Evolutionary conservation across 2,888 invertebrate species (phyloP).

Genomic region (Apoda limacodes): DNA sequence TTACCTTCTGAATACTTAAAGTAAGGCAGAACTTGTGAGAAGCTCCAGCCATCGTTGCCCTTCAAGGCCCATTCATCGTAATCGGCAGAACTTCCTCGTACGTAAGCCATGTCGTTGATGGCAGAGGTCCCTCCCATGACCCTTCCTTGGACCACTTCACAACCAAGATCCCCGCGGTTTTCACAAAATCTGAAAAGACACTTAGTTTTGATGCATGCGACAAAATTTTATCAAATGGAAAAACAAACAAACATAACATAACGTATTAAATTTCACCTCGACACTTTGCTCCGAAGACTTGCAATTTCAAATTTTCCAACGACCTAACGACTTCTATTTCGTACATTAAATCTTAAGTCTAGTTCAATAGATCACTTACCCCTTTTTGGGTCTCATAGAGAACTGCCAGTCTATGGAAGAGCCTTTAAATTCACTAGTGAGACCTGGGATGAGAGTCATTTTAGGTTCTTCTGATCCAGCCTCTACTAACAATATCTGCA

Average conservation of each 20-base stretch:
- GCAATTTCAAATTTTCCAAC: slow-evolving; percentile 13
- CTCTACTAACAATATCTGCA: slow-evolving; percentile 46
- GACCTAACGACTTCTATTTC: not conserved
- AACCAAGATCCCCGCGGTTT: slow-evolving; percentile 39
- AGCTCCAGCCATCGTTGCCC: slow-evolving; percentile 58
- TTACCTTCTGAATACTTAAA: slow-evolving; percentile 64
- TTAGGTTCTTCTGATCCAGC: slow-evolving; percentile 57
- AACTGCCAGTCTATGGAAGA: slow-evolving; percentile 55
- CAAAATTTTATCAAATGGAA: slow-evolving; percentile 13
- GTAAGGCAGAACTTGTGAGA: slow-evolving; percentile 45
- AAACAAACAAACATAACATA: slow-evolving; percentile 20
- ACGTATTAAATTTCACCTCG: too few species aligned
- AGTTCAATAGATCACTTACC: slow-evolving; percentile 29
- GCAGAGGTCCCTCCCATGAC: slow-evolving; percentile 54
- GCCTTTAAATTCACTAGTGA: slow-evolving; percentile 54
- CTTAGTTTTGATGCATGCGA: too few species aligned
- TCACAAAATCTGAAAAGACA: slow-evolving; percentile 50
- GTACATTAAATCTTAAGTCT: not conserved
- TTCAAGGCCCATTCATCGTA: slow-evolving; percentile 57
- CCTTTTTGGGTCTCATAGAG: slow-evolving; percentile 52
- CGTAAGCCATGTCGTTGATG: slow-evolving; percentile 60
- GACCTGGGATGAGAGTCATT: slow-evolving; percentile 51
- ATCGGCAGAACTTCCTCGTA: slow-evolving; percentile 56
- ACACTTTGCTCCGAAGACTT: too few species aligned
- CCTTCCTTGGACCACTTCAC: slow-evolving; percentile 53